Evolutionary conservation across 2,888 invertebrate species (phyloP), one percentile per base, ranked within the genome.

Genomic region (Bruchidius siliquastri): DNA sequence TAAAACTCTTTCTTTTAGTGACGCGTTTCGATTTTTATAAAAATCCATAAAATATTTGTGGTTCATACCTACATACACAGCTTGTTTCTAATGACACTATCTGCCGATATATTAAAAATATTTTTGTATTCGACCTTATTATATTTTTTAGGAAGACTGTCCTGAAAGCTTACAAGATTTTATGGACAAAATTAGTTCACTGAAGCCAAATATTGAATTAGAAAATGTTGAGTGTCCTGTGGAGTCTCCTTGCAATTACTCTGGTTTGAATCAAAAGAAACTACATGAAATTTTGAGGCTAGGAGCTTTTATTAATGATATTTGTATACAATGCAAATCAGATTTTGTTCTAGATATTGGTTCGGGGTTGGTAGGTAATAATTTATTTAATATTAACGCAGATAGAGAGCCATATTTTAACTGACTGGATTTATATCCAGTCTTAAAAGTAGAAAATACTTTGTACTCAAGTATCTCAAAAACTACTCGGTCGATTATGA

Each of bases 281-380:
- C 88, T 88, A 75, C 93, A 94, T 77, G 94, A 94, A 87, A 92
- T 94, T 70, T 79, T 88, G 18, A 86, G 89, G 78, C 84, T 94
- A 71, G 89, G 92, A 0, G 86, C 88, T 49, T 86, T 91, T 78
- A 88, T 92, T 21, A 85, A 88, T 73, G 79, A 85, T 21, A 80
- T 89, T 70, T 92, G 91, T 79, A 79, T 82, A n/a, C 78, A 85
- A 30, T 81, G 84, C 8, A 83, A 86, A 8, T 88, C 90, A 74
- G 84, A 88, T 71, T 85, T 89, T 0, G 86, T 94, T 21, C 88
- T 94, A 0, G 94, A 94, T 85, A 88, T 94, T 80, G 94, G 94
- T 20, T 90, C 92, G 20, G 94, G 94, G 6, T 86, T 94, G 87
- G 93, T 93, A 88, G 89, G 89, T 81, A 73, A 13, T 30, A 13